phyloP scores from a whole-genome alignment of 2,888 invertebrate genomes.

The Didymodactylos carnosus region DNA sequence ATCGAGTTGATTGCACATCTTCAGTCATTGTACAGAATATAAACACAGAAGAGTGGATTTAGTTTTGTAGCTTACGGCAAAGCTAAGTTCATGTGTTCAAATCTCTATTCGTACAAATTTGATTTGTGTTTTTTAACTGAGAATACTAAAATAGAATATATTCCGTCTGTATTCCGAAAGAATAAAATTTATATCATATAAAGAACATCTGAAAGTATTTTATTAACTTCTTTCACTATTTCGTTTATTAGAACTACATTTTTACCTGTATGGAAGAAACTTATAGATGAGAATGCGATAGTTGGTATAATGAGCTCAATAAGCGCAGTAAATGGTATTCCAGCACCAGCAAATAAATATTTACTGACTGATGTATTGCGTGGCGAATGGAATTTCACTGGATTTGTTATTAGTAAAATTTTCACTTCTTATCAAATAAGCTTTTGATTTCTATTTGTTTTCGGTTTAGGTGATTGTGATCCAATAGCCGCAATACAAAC shows the following conservation, averaged over 20 bases:
- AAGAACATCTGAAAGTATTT: too few species aligned
- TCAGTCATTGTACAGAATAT: too few species aligned
- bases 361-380: slow-evolving; percentile 18
- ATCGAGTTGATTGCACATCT: too few species aligned
- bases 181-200: too few species aligned
- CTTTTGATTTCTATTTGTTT: background rate
- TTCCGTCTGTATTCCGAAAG: too few species aligned
- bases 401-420: slow-evolving; percentile 19
- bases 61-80: too few species aligned
- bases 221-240: too few species aligned
- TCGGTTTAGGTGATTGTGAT: background rate
- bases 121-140: too few species aligned
- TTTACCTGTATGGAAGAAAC: background rate
- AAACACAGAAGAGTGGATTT: too few species aligned
- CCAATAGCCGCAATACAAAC: background rate
- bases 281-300: background rate
- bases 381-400: slow-evolving; percentile 18
- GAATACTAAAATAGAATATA: too few species aligned
- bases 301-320: background rate
- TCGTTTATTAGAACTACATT: background rate
- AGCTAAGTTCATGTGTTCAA: too few species aligned
- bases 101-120: too few species aligned
- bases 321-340: slow-evolving; percentile 21
- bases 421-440: background rate
- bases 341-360: slow-evolving; percentile 19